A percentile compares a stretch with the other conserved stretches of the same genome.
Conservation (phyloP, 2,888 invertebrate species). For the Girardia tigrina region DNA sequence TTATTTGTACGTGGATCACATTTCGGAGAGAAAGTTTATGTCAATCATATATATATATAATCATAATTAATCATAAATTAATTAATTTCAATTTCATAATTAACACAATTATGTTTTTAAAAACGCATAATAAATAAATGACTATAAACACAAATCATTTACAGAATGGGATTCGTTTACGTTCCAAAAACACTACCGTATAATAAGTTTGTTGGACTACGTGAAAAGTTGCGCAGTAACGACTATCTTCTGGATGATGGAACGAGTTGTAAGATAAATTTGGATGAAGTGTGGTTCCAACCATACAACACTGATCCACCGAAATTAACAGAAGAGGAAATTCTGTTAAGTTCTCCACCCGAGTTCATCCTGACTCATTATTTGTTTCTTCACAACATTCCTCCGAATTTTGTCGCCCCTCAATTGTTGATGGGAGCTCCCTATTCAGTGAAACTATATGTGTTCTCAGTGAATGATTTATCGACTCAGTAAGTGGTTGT, state of each 20-base stretch:
- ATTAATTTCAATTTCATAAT: no score
- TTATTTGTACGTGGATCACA: no score
- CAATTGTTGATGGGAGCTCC: conserved; percentile 11
- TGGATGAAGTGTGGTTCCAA: conserved; percentile 9
- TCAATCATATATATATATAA: no score
- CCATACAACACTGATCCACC: neutral
- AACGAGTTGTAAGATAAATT: neutral
- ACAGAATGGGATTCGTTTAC: neutral
- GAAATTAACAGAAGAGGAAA: neutral
- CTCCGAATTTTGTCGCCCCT: neutral
- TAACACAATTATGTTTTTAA: no score
- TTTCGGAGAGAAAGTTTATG: no score
- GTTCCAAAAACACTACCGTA: neutral
- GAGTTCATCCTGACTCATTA: neutral
- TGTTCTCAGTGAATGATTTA: conserved; percentile 3
- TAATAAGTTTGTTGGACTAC: neutral
- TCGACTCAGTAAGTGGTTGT: neutral
- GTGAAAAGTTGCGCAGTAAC: neutral
- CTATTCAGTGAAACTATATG: neutral
- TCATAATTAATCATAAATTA: no score
- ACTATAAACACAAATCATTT: no score
- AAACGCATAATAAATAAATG: no score
- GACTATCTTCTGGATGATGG: neutral
- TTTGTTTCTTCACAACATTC: neutral
- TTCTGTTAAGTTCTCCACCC: neutral